phyloP scores from a whole-genome alignment of 2,888 invertebrate species.

The Caenorhabditis sp. region DNA sequence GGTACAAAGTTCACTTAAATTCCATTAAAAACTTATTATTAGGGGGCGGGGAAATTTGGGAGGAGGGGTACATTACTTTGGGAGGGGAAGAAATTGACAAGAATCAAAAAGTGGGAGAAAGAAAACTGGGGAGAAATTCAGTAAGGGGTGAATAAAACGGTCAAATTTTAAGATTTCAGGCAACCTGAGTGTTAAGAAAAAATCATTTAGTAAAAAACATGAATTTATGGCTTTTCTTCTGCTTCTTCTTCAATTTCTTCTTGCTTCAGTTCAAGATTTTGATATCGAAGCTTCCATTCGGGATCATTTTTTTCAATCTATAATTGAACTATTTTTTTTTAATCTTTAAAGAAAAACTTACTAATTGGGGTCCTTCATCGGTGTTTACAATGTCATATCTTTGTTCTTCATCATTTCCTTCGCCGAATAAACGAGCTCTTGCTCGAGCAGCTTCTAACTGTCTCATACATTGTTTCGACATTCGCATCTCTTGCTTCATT shows the following conservation, averaged over 20 bases:
- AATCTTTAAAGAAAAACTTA: not conserved
- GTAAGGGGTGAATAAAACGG: not conserved
- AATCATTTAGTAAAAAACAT: too few species aligned
- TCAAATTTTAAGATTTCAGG: not conserved
- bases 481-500: slow-evolving; percentile 22
- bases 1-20: too few species aligned
- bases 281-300: slow-evolving; percentile 15
- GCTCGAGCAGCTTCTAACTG: slow-evolving; percentile 37
- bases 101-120: not conserved
- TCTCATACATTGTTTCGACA: slow-evolving; percentile 32
- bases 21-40: too few species aligned
- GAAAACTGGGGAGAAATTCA: slow-evolving; percentile 1
- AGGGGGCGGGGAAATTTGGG: not conserved
- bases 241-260: not conserved
- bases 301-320: slow-evolving; percentile 29
- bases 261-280: slow-evolving; percentile 9
- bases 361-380: slow-evolving; percentile 28
- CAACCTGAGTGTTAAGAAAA: too few species aligned
- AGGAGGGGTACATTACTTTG: not conserved
- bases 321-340: not conserved
- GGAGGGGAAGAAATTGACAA: slow-evolving; percentile 3
- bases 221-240: slow-evolving; percentile 1
- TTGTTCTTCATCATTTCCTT: slow-evolving; percentile 21
- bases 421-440: slow-evolving; percentile 33
- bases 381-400: slow-evolving; percentile 18